These are phyloP conservation scores for Salvelinus alpinus DNA, from an alignment of 2,113 vertebrate genomes.

Conservation along the genomic window DNA sequence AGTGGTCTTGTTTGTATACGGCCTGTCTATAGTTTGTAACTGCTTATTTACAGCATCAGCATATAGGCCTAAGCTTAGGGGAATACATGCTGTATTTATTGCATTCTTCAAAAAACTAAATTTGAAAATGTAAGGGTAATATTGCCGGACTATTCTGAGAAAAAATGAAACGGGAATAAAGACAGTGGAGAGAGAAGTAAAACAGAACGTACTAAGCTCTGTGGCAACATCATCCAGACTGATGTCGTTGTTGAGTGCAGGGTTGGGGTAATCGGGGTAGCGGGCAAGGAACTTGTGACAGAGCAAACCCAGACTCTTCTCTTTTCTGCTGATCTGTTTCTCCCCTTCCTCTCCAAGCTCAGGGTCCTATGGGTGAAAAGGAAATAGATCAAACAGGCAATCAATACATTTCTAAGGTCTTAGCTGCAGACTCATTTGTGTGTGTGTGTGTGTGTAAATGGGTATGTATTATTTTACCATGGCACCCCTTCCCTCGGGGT, in stretches of 20 bases:
- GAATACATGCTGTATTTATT: not conserved
- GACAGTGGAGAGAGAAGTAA: not conserved
- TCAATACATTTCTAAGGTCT: not conserved
- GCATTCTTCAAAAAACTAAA: not conserved
- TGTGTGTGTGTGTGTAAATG: not conserved
- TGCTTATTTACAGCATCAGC: not conserved
- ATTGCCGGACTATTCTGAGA: no score
- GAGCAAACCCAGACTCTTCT: slow-evolving; percentile 92
- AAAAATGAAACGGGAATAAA: not conserved
- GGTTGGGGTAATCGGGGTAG: slow-evolving; percentile 85
- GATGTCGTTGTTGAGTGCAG: slow-evolving; percentile 82
- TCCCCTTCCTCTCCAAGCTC: slow-evolving; percentile 86
- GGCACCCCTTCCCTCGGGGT: slow-evolving; percentile 59
- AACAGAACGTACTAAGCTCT: slow-evolving; percentile 85
- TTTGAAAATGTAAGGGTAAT: not conserved
- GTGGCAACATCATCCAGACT: slow-evolving; percentile 92
- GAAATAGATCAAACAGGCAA: not conserved
- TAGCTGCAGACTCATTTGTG: not conserved
- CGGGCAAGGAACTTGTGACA: slow-evolving; percentile 92
- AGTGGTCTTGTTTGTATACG: not conserved
- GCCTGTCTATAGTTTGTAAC: not conserved
- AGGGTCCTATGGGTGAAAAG: slow-evolving; percentile 72
- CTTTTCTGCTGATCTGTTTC: slow-evolving; percentile 89
- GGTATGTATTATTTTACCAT: slow-evolving; percentile 70
- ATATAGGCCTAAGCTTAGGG: not conserved